Conservation (phyloP, 2,888 invertebrate species). For the Amblyjoppa fuscipennis region DNA sequence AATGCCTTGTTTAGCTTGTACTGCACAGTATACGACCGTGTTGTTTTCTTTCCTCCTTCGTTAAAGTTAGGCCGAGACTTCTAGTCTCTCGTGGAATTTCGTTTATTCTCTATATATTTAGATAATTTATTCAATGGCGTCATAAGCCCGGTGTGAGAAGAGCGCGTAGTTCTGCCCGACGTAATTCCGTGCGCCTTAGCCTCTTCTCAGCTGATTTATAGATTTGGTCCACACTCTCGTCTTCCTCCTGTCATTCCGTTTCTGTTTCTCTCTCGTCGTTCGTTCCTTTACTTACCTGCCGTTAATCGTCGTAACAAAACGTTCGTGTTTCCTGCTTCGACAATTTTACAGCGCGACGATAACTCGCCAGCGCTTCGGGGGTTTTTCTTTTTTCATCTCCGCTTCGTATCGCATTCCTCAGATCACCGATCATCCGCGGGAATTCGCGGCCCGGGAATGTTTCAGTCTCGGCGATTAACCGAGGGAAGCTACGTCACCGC, state of each 20-base stretch:
- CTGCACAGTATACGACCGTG: not conserved
- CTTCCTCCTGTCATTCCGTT: not conserved
- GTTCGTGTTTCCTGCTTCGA: constrained; percentile 1
- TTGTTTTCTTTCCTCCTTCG: constrained; percentile 14
- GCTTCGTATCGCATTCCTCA: constrained; percentile 48
- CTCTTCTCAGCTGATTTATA: constrained; percentile 20
- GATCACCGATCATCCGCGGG: constrained; percentile 47
- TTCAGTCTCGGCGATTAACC: constrained; percentile 22
- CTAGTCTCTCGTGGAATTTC: constrained; percentile 38
- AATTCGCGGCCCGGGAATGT: constrained; percentile 23
- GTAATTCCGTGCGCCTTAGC: constrained; percentile 12
- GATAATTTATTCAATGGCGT: constrained; percentile 50
- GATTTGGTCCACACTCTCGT: not conserved
- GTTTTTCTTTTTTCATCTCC: constrained; percentile 10
- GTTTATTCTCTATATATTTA: constrained; percentile 34
- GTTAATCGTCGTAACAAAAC: not conserved
- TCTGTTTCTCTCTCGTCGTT: not conserved
- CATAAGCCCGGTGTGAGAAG: constrained; percentile 17
- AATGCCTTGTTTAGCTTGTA: not conserved
- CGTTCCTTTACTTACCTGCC: not conserved
- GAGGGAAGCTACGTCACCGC: constrained; percentile 38
- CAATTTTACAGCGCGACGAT: constrained; percentile 6
- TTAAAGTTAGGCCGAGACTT: constrained; percentile 8
- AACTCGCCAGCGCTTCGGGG: not conserved
- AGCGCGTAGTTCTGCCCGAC: not conserved